Evolutionary conservation across 1,140 invertebrate genomes (phyloP).

Genomic region (Pantala flavescens): DNA sequence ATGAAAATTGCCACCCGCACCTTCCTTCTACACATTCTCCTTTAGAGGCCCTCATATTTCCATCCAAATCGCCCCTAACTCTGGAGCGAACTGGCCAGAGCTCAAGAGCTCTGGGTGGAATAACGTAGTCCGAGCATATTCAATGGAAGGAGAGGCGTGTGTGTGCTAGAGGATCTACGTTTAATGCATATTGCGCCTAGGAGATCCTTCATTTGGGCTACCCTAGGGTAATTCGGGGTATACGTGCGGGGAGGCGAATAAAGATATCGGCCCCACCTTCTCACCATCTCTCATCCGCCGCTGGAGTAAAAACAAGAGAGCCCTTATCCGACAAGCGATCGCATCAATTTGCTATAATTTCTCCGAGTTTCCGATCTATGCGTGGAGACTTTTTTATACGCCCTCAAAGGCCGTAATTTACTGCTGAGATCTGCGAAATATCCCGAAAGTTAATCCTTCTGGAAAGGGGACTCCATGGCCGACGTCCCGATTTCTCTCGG

Average conservation of each 20-base stretch:
- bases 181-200: neutral
- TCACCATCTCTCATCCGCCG: no score
- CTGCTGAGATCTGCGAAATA: no score
- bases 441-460: no score
- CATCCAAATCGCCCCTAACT: neutral
- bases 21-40: neutral
- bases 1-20: neutral
- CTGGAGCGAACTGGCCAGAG: slow-evolving; percentile 2
- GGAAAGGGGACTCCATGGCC: no score
- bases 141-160: neutral
- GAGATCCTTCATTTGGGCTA: neutral
- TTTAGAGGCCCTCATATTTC: neutral
- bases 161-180: neutral
- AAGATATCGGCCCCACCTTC: neutral
- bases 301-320: no score
- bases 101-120: neutral
- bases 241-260: neutral
- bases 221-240: neutral
- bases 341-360: no score
- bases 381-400: no score
- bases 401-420: no score
- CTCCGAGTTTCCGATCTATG: no score
- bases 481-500: no score
- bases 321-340: no score
- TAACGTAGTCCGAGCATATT: slow-evolving; percentile 5